phyloP scores from a whole-genome alignment of 2,797 vertebrate species.

The Loriculus beryllinus region DNA sequence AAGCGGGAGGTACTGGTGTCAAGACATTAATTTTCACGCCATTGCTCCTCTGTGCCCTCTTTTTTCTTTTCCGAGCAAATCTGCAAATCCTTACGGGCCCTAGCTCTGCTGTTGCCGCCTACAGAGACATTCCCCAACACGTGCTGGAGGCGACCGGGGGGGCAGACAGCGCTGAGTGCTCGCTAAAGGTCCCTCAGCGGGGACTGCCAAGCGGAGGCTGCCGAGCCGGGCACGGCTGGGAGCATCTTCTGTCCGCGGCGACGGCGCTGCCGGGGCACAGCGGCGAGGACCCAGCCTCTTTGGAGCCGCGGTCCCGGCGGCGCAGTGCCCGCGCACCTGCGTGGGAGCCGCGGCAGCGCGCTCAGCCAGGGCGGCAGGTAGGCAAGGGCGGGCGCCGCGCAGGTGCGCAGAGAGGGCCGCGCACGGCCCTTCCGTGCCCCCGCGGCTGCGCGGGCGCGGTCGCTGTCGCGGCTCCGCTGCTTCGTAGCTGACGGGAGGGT shows the following conservation, averaged over 20 bases:
- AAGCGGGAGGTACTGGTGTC: neutral
- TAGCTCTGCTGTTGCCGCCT: neutral
- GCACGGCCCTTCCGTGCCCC: neutral
- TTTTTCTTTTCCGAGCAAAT: neutral
- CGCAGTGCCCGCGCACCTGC: neutral
- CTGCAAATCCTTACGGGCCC: neutral
- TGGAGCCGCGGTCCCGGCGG: neutral
- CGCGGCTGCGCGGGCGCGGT: neutral
- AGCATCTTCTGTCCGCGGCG: neutral
- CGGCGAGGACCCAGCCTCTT: neutral
- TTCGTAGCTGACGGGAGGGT: neutral
- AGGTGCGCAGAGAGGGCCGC: neutral
- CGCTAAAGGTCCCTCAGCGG: neutral
- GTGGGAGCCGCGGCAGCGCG: neutral
- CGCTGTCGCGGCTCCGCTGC: neutral
- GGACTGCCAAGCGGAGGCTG: neutral
- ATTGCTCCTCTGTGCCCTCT: neutral
- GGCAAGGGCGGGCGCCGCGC: neutral
- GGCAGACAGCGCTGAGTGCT: rapidly evolving
- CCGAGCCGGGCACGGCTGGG: neutral
- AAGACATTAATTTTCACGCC: neutral
- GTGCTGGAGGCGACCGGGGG: neutral
- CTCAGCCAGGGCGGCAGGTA: neutral
- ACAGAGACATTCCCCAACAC: neutral
- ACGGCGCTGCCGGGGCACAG: neutral